Evolutionary conservation across 2,113 vertebrate genomes (phyloP), one percentile per base, ranked within the genome.

Genomic region (Canis aureus): DNA sequence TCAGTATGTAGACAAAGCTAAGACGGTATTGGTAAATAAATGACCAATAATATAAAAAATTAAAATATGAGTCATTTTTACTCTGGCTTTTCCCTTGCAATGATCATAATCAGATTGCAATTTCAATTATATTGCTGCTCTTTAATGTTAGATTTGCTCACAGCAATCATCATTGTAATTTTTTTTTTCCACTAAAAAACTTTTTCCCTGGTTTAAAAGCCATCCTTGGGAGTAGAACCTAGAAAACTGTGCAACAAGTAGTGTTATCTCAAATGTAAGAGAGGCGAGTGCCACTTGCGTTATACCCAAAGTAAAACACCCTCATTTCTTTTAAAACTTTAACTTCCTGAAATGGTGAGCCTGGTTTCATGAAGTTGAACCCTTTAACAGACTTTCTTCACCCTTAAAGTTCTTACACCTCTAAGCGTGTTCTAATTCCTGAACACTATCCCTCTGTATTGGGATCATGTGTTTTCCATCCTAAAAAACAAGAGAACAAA

Each of bases 31-130:
- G 60, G 64, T 35, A 67, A 80, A 71, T 35, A 67, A 74, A 67
- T 69, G 13, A 55, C 55, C 64, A 90, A 23, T 62, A 59, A 83
- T 25, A 57, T 10, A 96, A 85, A 95, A 76, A 76, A 69, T 51
- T 59, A 91, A 93, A 83, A 38, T 19, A 15, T 29, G 20, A 74
- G 49, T 55, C 29, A 43, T 22, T 97, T 94, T 91, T 78, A 89
- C 76, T 83, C 38, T 51, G 20, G 35, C 9, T 89, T 76, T 80
- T 60, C 59, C 76, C 35, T 76, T 79, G 74, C 29, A 73, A 80
- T 29, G 29, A 66, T 80, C 20, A 38, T 84, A 43, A 83, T 55
- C 11, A 60, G 81, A 76, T 11, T 76, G 29, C 3, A 29, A 87
- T 29, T 89, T 53, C 29, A 43, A 81, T 82, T 76, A 23, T 67